These are phyloP conservation scores for Riptortus pedestris DNA, from an alignment of 1,140 invertebrate genomes.

Conservation along the genomic window DNA sequence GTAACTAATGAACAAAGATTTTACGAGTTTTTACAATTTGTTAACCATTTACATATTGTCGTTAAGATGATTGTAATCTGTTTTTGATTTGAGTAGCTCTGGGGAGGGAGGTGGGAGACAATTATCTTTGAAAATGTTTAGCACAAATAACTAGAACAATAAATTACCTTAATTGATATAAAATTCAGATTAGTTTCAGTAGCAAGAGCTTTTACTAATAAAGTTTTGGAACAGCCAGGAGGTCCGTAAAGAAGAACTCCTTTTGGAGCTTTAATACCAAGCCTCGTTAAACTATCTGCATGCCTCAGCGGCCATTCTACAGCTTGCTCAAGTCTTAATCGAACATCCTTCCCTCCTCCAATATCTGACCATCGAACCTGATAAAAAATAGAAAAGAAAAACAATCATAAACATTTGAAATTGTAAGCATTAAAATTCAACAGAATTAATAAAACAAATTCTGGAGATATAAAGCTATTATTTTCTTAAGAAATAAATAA, in stretches of 20 bases:
- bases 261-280: slow-evolving; percentile 86
- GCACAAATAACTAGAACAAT: too few relatives aligned
- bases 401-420: neutral
- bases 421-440: too few relatives aligned
- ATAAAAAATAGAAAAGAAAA: neutral
- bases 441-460: too few relatives aligned
- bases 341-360: slow-evolving; percentile 78
- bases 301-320: slow-evolving; percentile 88
- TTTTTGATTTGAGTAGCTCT: too few relatives aligned
- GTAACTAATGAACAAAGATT: too few relatives aligned
- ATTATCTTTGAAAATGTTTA: too few relatives aligned
- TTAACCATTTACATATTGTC: too few relatives aligned
- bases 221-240: slow-evolving; percentile 94
- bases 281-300: slow-evolving; percentile 74
- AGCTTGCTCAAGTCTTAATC: slow-evolving; percentile 75
- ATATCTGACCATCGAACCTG: slow-evolving; percentile 76
- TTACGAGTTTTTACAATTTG: too few relatives aligned
- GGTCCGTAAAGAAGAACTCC: slow-evolving; percentile 95
- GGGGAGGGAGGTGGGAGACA: too few relatives aligned
- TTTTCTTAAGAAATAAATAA: too few relatives aligned
- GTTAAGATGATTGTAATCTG: too few relatives aligned
- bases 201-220: slow-evolving; percentile 88
- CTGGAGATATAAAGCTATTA: neutral
- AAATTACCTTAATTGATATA: slow-evolving; percentile 67
- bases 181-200: slow-evolving; percentile 91